phyloP scores from a whole-genome alignment of 1,140 invertebrate genomes.

The Cryptotermes secundus region DNA sequence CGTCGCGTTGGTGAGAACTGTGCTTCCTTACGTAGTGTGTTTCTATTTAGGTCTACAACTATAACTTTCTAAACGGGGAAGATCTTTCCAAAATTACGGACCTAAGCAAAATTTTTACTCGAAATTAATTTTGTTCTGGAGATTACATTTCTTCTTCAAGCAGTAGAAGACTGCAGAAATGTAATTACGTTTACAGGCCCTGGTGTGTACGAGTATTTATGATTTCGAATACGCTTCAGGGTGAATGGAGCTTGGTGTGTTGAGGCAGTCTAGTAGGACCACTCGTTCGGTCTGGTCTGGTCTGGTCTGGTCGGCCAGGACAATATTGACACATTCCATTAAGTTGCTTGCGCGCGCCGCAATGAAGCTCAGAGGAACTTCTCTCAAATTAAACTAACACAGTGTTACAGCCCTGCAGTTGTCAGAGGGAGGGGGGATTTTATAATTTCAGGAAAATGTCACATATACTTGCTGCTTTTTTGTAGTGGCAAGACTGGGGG shows the following conservation, averaged over 20 bases:
- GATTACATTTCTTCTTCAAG: too few relatives aligned
- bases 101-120: too few relatives aligned
- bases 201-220: too few relatives aligned
- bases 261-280: background rate
- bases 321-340: conserved; percentile 19
- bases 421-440: conserved; percentile 9
- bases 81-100: too few relatives aligned
- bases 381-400: conserved; percentile 17
- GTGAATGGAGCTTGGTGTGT: background rate
- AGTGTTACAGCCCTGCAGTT: background rate
- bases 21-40: too few relatives aligned
- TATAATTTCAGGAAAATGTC: conserved; percentile 9
- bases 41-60: too few relatives aligned
- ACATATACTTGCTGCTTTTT: background rate
- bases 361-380: conserved; percentile 8
- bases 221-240: background rate
- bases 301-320: background rate
- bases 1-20: too few relatives aligned
- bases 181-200: too few relatives aligned
- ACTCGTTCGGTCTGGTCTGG: background rate
- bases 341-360: background rate
- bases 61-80: too few relatives aligned
- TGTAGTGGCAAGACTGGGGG: background rate
- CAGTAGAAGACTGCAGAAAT: too few relatives aligned
- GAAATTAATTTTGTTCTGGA: too few relatives aligned